phyloP scores from a whole-genome alignment of 1,140 invertebrate species.

The Zaprionus ornatus region DNA sequence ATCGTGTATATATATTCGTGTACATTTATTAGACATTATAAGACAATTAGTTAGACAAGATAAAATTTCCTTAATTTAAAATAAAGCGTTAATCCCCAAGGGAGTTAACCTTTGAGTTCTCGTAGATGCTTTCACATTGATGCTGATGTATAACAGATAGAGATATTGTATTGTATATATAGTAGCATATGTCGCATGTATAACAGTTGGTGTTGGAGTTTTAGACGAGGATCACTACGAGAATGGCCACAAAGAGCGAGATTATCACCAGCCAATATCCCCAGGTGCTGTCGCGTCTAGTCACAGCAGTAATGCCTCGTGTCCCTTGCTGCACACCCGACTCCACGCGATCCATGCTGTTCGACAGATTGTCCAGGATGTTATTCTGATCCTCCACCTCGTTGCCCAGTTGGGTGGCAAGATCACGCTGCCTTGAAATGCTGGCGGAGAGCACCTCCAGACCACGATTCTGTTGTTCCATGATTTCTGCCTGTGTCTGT shows the following conservation, averaged over 20 bases:
- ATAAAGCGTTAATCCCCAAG: not conserved
- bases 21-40: conserved; percentile 13
- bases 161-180: not conserved
- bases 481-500: conserved; percentile 76
- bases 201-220: conserved; percentile 31
- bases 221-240: conserved; percentile 79
- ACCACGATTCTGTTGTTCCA: conserved; percentile 90
- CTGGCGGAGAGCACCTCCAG: conserved; percentile 90
- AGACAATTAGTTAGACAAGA: not conserved
- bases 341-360: conserved; percentile 89
- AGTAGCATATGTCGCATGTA: conserved; percentile 8
- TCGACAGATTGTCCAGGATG: conserved; percentile 91
- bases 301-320: conserved; percentile 87
- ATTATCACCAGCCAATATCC: conserved; percentile 89
- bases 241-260: conserved; percentile 86
- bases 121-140: not conserved
- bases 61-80: conserved; percentile 10
- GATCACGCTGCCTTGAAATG: conserved; percentile 90
- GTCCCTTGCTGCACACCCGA: conserved; percentile 88
- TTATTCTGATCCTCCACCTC: conserved; percentile 93
- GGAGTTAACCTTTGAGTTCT: not conserved
- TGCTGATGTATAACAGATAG: conserved; percentile 1
- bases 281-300: conserved; percentile 89
- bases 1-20: not conserved
- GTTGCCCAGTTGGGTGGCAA: conserved; percentile 89